Percentiles rank a stretch among this genome's conserved stretches.
Evolutionary conservation across 1,140 invertebrate genomes (phyloP).

Genomic region (Asbolus verrucosus): DNA sequence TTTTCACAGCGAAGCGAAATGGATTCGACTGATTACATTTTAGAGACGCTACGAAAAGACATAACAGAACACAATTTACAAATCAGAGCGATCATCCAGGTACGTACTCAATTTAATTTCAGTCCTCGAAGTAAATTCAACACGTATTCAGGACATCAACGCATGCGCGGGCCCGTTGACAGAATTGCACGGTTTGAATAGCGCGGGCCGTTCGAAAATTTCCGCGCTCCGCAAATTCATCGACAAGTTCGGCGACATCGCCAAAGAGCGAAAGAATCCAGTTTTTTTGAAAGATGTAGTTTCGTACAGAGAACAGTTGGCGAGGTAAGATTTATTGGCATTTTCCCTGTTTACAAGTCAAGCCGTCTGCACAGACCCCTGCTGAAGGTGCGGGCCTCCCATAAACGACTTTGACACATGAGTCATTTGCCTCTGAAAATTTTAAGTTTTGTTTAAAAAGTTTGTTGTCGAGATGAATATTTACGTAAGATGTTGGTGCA

Average conservation of each 20-base stretch:
- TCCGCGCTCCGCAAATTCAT: constrained; percentile 75
- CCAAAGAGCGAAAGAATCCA: constrained; percentile 73
- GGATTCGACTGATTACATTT: constrained; percentile 59
- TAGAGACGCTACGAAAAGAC: constrained; percentile 67
- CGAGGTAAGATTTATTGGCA: constrained; percentile 66
- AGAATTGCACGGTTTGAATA: constrained; percentile 78
- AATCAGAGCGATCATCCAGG: constrained; percentile 83
- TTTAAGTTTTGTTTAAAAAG: no score
- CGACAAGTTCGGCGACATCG: constrained; percentile 74
- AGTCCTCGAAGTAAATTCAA: background rate
- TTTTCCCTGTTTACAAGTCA: no score
- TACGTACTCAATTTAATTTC: constrained; percentile 65
- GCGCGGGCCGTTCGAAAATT: constrained; percentile 77
- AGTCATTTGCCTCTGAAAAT: no score
- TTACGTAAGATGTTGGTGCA: no score
- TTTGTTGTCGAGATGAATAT: no score
- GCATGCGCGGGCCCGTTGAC: constrained; percentile 76
- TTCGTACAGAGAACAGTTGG: constrained; percentile 76
- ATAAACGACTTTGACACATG: no score
- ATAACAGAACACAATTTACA: constrained; percentile 79
- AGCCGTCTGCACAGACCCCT: no score
- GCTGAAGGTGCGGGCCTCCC: no score
- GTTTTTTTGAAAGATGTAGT: constrained; percentile 74
- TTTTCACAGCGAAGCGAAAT: constrained; percentile 44
- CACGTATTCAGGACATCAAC: constrained; percentile 72